phyloP scores from a whole-genome alignment of 2,797 vertebrate species.

The Strix occidentalis region DNA sequence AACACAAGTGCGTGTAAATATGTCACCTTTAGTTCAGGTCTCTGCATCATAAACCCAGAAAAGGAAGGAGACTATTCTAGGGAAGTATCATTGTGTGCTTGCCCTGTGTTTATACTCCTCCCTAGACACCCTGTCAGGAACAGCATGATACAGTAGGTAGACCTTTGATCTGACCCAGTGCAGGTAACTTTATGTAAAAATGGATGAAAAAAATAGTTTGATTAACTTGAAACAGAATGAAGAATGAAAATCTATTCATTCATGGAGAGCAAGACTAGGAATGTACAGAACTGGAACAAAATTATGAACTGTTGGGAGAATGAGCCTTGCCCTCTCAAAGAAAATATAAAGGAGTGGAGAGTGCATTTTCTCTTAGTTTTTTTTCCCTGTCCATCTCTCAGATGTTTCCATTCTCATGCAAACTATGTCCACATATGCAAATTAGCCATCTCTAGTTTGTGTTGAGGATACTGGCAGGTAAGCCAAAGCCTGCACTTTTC shows the following conservation, averaged over 20 bases:
- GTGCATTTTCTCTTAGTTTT: not conserved
- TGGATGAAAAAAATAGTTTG: not conserved
- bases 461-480: not conserved
- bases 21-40: not conserved
- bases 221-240: conserved; percentile 10
- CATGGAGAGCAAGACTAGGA: not conserved
- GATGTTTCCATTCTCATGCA: not conserved
- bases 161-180: not conserved
- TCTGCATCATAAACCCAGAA: not conserved
- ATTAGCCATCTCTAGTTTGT: not conserved
- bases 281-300: not conserved
- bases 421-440: not conserved
- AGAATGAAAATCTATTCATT: conserved; percentile 3
- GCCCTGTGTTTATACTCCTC: not conserved
- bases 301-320: not conserved
- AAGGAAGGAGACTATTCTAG: not conserved
- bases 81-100: not conserved
- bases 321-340: not conserved
- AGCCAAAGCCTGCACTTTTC: not conserved
- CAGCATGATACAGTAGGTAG: not conserved
- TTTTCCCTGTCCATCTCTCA: not conserved
- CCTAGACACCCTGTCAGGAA: not conserved
- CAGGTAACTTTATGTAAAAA: not conserved
- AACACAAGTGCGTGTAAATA: not conserved
- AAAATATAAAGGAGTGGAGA: not conserved